phyloP scores from a whole-genome alignment of 2,113 vertebrate species.

The Cettia cetti region DNA sequence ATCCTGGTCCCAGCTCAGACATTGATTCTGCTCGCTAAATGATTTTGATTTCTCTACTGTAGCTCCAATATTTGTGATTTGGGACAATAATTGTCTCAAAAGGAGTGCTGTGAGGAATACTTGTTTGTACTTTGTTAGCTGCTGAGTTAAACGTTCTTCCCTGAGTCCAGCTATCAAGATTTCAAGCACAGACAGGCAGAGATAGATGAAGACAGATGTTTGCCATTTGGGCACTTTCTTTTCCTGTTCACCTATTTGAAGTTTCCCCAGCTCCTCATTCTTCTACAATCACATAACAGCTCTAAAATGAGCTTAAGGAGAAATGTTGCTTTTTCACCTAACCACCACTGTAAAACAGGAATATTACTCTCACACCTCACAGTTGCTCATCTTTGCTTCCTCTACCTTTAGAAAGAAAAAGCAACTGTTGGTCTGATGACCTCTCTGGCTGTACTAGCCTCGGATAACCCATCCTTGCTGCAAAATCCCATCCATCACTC shows the following conservation, averaged over 20 bases:
- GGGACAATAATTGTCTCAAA: not conserved
- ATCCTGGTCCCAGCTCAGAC: not conserved
- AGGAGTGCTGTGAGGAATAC: not conserved
- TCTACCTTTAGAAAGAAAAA: not conserved
- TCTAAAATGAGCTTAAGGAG: not conserved
- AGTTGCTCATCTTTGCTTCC: not conserved
- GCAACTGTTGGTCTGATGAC: not conserved
- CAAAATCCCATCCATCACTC: not conserved
- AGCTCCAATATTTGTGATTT: not conserved
- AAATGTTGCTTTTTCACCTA: not conserved
- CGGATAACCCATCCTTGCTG: not conserved
- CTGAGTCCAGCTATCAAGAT: not conserved
- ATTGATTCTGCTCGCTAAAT: not conserved
- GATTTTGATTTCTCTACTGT: not conserved
- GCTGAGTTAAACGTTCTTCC: not conserved
- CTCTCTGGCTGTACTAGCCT: not conserved
- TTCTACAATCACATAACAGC: not conserved
- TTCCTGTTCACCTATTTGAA: not conserved
- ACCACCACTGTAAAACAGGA: not conserved
- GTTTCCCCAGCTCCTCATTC: not conserved
- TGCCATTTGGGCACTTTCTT: conserved; percentile 26
- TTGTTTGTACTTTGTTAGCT: not conserved
- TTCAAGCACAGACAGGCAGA: conserved; percentile 26
- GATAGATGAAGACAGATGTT: conserved; percentile 1
- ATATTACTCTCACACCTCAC: not conserved